These are phyloP conservation scores for Eudasyphora cyanicolor DNA, from an alignment of 2,888 invertebrate species.

Conservation along the genomic window DNA sequence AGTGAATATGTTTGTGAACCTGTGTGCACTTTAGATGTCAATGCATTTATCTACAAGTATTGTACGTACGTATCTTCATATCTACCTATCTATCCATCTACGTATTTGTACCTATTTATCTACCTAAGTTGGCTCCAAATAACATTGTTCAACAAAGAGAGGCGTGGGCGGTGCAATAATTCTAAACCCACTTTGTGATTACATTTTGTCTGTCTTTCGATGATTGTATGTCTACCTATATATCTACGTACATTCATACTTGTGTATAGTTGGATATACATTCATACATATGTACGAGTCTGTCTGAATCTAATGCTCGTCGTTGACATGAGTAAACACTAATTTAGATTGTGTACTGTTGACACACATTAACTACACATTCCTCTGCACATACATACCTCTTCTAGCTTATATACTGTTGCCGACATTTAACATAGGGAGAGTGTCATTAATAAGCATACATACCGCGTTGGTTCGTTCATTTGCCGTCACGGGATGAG, in stretches of 20 bases:
- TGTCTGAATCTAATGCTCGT: conserved; percentile 51
- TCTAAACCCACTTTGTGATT: conserved; percentile 55
- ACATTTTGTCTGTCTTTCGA: conserved; percentile 29
- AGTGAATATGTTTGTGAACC: not conserved
- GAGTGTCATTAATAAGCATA: not conserved
- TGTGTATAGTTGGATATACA: too few species aligned
- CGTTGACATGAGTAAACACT: conserved; percentile 65
- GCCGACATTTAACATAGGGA: not conserved
- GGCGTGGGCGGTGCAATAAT: conserved; percentile 16
- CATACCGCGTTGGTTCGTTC: too few species aligned
- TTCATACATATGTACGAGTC: not conserved
- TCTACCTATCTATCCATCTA: conserved; percentile 16
- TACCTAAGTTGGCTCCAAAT: conserved; percentile 27
- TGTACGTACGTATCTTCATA: conserved; percentile 6
- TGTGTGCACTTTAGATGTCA: not conserved
- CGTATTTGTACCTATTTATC: conserved; percentile 5
- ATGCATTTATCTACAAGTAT: not conserved
- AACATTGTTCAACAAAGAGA: conserved; percentile 1
- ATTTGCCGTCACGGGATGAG: too few species aligned
- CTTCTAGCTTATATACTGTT: too few species aligned
- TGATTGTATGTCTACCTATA: not conserved
- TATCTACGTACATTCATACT: too few species aligned
- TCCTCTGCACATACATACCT: conserved; percentile 30
- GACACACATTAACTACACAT: conserved; percentile 60
- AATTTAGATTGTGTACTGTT: conserved; percentile 63